phyloP scores from a whole-genome alignment of 2,797 vertebrate species.

The Phataginus tetradactyla region DNA sequence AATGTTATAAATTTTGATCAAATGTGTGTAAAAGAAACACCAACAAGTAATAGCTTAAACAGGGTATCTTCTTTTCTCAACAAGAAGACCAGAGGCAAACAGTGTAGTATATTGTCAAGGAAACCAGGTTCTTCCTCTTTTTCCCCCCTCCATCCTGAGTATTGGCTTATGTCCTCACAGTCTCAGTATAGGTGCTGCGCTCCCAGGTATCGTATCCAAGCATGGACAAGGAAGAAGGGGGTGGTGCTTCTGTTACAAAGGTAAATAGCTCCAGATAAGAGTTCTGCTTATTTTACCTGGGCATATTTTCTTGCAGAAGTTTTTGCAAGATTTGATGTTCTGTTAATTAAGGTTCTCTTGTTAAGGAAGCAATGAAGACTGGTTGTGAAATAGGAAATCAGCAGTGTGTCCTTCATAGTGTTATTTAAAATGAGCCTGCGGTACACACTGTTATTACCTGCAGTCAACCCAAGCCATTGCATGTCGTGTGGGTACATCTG shows the following conservation, averaged over 20 bases:
- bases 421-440: background rate
- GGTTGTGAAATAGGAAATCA: background rate
- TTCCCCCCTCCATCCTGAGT: background rate
- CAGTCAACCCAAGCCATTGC: background rate
- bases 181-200: background rate
- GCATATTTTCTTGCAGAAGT: constrained; percentile 1
- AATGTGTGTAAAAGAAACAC: background rate
- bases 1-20: background rate
- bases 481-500: background rate
- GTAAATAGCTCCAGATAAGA: background rate
- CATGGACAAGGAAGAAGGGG: background rate
- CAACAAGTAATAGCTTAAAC: background rate
- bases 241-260: background rate
- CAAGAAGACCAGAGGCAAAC: background rate
- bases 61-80: background rate
- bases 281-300: constrained; percentile 3
- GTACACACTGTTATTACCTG: background rate
- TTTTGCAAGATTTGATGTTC: background rate
- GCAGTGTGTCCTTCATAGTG: background rate
- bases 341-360: background rate
- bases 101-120: background rate
- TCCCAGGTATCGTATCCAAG: background rate
- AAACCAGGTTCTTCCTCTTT: background rate
- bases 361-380: background rate
- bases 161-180: background rate